Evolutionary conservation across 1,140 invertebrate genomes (phyloP).

Genomic region (Papilio aristodemus): DNA sequence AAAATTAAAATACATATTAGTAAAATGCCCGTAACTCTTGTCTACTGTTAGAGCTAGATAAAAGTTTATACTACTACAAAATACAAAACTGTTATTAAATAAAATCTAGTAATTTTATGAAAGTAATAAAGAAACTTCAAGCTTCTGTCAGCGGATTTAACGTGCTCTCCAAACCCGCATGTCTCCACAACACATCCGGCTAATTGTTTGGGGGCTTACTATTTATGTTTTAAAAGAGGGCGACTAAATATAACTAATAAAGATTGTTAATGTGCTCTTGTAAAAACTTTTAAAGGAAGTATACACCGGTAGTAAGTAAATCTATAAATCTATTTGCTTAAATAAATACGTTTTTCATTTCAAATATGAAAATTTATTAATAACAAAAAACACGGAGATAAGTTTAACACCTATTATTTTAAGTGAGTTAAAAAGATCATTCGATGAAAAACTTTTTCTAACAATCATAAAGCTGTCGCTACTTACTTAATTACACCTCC

Average conservation of each 20-base stretch:
- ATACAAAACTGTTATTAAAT: background rate
- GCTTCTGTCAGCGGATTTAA: conserved; percentile 19
- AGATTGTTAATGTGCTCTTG: background rate
- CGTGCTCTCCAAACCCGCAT: conserved; percentile 16
- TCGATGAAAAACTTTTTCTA: background rate
- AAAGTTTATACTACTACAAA: too few relatives aligned
- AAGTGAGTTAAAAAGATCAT: background rate
- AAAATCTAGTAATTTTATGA: background rate
- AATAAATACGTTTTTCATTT: background rate
- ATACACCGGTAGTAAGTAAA: background rate
- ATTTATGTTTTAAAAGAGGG: conserved; percentile 24
- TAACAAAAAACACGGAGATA: background rate
- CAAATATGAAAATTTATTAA: background rate
- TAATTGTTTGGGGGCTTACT: conserved; percentile 21
- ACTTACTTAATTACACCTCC: conserved; percentile 17
- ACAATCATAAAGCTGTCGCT: conserved; percentile 18
- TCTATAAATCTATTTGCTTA: conserved; percentile 6
- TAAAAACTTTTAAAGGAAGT: conserved; percentile 14
- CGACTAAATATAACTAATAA: conserved; percentile 29
- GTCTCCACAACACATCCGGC: conserved; percentile 11
- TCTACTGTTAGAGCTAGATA: too few relatives aligned
- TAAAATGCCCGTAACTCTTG: too few relatives aligned
- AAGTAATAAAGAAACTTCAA: conserved; percentile 14
- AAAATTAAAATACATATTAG: too few relatives aligned
- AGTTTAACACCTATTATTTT: background rate